These are phyloP conservation scores for Linnaemya tessellans DNA, from an alignment of 2,888 invertebrate genomes.

Conservation along the genomic window DNA sequence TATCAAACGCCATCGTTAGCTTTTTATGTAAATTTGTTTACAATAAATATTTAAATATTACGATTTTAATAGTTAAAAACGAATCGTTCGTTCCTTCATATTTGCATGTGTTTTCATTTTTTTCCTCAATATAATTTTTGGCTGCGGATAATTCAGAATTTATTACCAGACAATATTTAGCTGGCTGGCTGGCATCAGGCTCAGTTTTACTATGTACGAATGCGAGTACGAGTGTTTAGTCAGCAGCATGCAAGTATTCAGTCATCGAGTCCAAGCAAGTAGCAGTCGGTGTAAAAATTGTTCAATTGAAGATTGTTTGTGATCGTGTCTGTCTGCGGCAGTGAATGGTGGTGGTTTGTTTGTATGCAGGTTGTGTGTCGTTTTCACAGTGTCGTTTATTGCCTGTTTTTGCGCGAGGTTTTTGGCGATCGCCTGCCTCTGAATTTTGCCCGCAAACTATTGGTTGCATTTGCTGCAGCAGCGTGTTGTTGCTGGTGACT, in stretches of 20 bases:
- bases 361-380: constrained; percentile 15
- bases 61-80: constrained; percentile 65
- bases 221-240: neutral
- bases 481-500: constrained; percentile 55
- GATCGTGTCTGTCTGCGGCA: neutral
- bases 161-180: constrained; percentile 65
- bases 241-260: constrained; percentile 48
- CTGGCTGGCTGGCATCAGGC: constrained; percentile 51
- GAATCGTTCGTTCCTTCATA: constrained; percentile 38
- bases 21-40: constrained; percentile 68
- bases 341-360: constrained; percentile 29
- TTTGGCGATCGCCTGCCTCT: constrained; percentile 56
- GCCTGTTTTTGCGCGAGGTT: constrained; percentile 42
- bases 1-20: constrained; percentile 25
- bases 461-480: constrained; percentile 55
- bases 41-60: constrained; percentile 71
- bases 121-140: constrained; percentile 51
- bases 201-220: neutral
- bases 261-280: constrained; percentile 54
- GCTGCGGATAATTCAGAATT: constrained; percentile 71
- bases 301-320: constrained; percentile 50
- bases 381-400: constrained; percentile 47
- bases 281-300: constrained; percentile 58
- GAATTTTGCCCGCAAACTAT: constrained; percentile 55
- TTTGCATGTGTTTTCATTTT: constrained; percentile 55